Percentiles rank a stretch among this genome's conserved stretches.
phyloP scores from a whole-genome alignment of 2,113 vertebrate species.

The Machaerirhynchus nigripectus region DNA sequence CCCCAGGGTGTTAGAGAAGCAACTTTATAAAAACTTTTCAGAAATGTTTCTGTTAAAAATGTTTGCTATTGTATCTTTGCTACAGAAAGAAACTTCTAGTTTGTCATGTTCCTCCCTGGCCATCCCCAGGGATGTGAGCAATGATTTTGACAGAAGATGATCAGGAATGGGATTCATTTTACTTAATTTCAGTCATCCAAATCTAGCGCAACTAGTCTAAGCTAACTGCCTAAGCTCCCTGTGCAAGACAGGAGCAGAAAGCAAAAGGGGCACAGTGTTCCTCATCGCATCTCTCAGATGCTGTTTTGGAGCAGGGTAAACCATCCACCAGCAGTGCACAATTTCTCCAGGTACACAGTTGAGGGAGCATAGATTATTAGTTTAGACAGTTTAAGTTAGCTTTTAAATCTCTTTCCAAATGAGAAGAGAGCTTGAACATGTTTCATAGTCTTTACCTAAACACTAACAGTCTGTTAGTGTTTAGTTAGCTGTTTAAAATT shows the following conservation, averaged over 20 bases:
- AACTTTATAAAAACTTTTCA: background rate
- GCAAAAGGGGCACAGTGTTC: background rate
- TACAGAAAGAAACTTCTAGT: background rate
- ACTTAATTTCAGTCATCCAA: background rate
- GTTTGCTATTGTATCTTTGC: background rate
- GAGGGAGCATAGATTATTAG: background rate
- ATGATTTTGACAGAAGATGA: background rate
- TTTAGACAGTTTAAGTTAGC: background rate
- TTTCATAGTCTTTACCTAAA: background rate
- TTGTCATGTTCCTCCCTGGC: background rate
- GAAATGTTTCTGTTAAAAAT: background rate
- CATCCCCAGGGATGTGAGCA: background rate
- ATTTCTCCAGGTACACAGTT: background rate
- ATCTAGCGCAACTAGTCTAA: background rate
- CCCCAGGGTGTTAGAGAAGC: background rate
- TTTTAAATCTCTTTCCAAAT: background rate
- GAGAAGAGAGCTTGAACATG: fast-evolving
- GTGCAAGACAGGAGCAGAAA: background rate
- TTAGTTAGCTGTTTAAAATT: too few species aligned
- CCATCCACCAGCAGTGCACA: background rate
- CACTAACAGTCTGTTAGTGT: too few species aligned
- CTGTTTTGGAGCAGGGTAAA: background rate
- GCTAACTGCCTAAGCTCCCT: background rate
- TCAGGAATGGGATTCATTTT: background rate
- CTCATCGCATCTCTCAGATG: background rate